A percentile compares a stretch with the other conserved stretches of the same genome.
Conservation (phyloP, 2,797 vertebrate genomes). For the Emydoidea blandingii region DNA sequence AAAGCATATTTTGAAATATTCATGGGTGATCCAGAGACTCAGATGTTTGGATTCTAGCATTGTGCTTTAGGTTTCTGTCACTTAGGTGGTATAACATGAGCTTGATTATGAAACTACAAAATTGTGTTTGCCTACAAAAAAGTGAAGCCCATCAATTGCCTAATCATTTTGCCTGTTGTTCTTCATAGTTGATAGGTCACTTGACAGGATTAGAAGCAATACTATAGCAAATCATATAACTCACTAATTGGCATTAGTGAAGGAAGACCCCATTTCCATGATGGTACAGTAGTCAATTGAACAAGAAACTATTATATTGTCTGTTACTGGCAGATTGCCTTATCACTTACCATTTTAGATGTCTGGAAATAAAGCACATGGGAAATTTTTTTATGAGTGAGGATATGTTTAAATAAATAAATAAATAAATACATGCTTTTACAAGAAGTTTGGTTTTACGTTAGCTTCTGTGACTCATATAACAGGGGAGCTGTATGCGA, state of each 20-base stretch:
- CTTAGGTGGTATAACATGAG: background rate
- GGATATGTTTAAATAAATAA: background rate
- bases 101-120: background rate
- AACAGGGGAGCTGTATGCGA: background rate
- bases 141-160: constrained; percentile 10
- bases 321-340: background rate
- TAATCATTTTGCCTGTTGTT: constrained; percentile 36
- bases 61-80: background rate
- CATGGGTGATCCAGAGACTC: background rate
- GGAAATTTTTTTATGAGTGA: background rate
- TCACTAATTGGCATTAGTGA: constrained; percentile 13
- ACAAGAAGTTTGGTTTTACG: background rate
- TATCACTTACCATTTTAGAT: background rate
- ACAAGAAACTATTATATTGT: background rate
- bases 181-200: constrained; percentile 41
- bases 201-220: constrained; percentile 35
- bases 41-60: background rate
- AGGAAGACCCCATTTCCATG: background rate
- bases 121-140: background rate
- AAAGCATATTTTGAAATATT: background rate
- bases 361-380: background rate
- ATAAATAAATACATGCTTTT: background rate
- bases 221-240: constrained; percentile 13
- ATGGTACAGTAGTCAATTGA: constrained; percentile 12
- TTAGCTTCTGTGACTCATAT: background rate